Evolutionary conservation across 2,797 vertebrate genomes (phyloP).

Genomic region (Holocentrus rufus): DNA sequence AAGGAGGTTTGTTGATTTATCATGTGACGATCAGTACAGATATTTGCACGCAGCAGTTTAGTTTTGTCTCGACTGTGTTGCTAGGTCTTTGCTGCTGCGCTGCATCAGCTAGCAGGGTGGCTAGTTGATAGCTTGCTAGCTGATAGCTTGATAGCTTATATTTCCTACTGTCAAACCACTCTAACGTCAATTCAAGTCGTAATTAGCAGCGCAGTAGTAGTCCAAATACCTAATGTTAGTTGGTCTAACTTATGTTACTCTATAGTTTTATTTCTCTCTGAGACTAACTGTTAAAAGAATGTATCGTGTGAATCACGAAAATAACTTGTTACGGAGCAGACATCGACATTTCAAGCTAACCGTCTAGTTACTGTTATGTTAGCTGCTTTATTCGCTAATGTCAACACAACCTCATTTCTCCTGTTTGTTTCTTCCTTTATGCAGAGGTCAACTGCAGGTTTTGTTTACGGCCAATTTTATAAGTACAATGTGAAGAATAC

Average conservation of each 20-base stretch:
- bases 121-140: constrained; percentile 31
- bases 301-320: background rate
- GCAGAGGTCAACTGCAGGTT: background rate
- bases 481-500: background rate
- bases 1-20: background rate
- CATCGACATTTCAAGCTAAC: constrained; percentile 1
- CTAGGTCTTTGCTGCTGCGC: background rate
- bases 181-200: no score
- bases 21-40: background rate
- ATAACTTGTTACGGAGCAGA: background rate
- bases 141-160: background rate
- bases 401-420: background rate
- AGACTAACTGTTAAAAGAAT: background rate
- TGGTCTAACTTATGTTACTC: background rate
- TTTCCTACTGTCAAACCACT: no score
- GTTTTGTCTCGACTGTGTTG: background rate
- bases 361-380: background rate
- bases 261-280: background rate
- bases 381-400: constrained; percentile 5
- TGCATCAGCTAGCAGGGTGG: constrained; percentile 36
- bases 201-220: background rate
- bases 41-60: background rate
- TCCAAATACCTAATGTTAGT: background rate
- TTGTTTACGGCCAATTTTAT: background rate
- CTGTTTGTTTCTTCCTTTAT: background rate